phyloP scores from a whole-genome alignment of 2,888 invertebrate species.

The Xestia c-nigrum region DNA sequence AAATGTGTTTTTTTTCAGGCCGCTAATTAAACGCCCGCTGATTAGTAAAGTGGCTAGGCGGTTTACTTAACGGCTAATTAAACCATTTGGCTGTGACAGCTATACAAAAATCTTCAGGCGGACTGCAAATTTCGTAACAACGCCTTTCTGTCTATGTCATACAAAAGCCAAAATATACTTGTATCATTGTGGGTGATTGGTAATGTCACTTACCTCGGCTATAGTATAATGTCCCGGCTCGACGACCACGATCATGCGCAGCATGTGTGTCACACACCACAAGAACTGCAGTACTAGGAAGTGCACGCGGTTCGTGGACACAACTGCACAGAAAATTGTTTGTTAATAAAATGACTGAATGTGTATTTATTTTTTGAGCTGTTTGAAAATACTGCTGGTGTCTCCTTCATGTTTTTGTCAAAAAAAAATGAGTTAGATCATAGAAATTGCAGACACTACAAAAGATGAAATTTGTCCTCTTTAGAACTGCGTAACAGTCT shows the following conservation, averaged over 20 bases:
- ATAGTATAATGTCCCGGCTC: conserved; percentile 91
- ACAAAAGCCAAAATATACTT: neutral
- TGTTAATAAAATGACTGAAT: neutral
- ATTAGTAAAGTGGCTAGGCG: no score
- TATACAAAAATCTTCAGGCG: neutral
- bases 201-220: conserved; percentile 80
- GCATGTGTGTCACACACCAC: conserved; percentile 90
- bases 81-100: no score
- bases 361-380: neutral
- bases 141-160: neutral
- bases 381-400: neutral
- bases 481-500: neutral
- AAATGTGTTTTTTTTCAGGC: no score
- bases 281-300: conserved; percentile 89
- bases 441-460: neutral
- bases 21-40: no score
- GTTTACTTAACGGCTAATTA: no score
- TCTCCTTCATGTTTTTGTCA: neutral
- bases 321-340: conserved; percentile 70
- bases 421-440: neutral
- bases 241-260: conserved; percentile 90
- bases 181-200: neutral
- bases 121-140: neutral
- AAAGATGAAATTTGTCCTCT: neutral
- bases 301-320: conserved; percentile 84